Percentiles rank a stretch among this genome's conserved stretches.
Conservation (phyloP, 2,888 invertebrate genomes). For the Hirtodrosophila trivittata region DNA sequence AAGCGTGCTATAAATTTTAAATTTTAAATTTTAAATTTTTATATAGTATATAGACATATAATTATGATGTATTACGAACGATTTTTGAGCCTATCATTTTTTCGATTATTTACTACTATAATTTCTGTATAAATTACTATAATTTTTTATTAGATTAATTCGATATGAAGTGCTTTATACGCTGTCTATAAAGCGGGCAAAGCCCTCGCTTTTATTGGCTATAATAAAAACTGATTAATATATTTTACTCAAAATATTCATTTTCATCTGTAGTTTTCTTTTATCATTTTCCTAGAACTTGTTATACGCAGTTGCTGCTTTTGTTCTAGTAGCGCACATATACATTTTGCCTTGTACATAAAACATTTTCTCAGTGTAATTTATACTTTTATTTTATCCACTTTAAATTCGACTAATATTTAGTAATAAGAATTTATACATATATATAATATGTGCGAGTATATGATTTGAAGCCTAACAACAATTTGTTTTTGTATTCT, state of each 20-base stretch:
- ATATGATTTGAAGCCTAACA: slow-evolving; percentile 50
- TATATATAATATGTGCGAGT: neutral
- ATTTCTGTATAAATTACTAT: slow-evolving; percentile 54
- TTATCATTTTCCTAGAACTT: neutral
- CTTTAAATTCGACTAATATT: slow-evolving; percentile 8
- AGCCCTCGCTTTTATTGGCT: slow-evolving; percentile 46
- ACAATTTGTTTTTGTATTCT: slow-evolving; percentile 59
- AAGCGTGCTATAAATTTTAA: slow-evolving; percentile 56
- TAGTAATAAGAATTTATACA: slow-evolving; percentile 47
- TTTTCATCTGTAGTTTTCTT: slow-evolving; percentile 22
- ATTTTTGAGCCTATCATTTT: slow-evolving; percentile 28
- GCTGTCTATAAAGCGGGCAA: slow-evolving; percentile 36
- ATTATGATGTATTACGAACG: slow-evolving; percentile 55
- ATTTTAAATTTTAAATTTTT: slow-evolving; percentile 16
- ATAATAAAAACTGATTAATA: slow-evolving; percentile 59
- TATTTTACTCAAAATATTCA: slow-evolving; percentile 25
- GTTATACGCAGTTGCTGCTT: slow-evolving; percentile 12
- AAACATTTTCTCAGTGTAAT: slow-evolving; percentile 72
- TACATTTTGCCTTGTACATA: slow-evolving; percentile 38
- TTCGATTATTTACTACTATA: slow-evolving; percentile 33
- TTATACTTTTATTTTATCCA: slow-evolving; percentile 24
- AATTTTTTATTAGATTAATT: slow-evolving; percentile 18
- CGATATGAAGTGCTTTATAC: slow-evolving; percentile 46
- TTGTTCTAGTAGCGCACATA: slow-evolving; percentile 14
- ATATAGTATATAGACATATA: slow-evolving; percentile 22